These are phyloP conservation scores for Drosophila nigricruria DNA, from an alignment of 2,888 invertebrate species.

Conservation along the genomic window DNA sequence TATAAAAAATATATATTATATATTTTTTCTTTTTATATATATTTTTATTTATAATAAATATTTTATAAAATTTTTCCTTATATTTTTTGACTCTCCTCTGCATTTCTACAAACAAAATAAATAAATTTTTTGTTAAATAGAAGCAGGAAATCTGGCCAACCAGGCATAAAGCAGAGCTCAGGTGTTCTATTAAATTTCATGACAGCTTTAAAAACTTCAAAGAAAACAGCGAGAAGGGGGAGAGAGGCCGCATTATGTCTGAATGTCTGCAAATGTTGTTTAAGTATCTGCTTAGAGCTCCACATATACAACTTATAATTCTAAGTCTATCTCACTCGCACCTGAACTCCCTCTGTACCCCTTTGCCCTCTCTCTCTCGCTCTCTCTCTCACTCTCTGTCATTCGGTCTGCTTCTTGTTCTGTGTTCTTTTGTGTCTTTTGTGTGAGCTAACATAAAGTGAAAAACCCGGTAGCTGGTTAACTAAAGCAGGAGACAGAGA, in stretches of 20 bases:
- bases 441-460: slow-evolving; percentile 68
- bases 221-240: slow-evolving; percentile 8
- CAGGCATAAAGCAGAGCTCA: slow-evolving; percentile 19
- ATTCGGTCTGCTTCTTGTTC: slow-evolving; percentile 1
- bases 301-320: slow-evolving; percentile 30
- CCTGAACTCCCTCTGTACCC: neutral
- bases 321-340: slow-evolving; percentile 1
- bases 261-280: slow-evolving; percentile 40
- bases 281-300: slow-evolving; percentile 35
- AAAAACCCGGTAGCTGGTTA: slow-evolving; percentile 67
- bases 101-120: neutral
- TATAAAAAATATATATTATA: no score
- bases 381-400: slow-evolving; percentile 5
- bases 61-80: no score
- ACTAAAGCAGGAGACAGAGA: neutral
- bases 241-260: neutral
- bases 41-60: no score
- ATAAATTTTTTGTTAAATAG: neutral
- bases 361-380: neutral
- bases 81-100: no score
- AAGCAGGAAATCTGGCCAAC: slow-evolving; percentile 1
- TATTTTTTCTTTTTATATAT: no score
- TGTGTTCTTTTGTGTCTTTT: slow-evolving; percentile 28
- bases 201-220: slow-evolving; percentile 56
- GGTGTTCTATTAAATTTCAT: slow-evolving; percentile 72